These are phyloP conservation scores for Allacma fusca DNA, from an alignment of 2,888 invertebrate genomes.

Conservation along the genomic window DNA sequence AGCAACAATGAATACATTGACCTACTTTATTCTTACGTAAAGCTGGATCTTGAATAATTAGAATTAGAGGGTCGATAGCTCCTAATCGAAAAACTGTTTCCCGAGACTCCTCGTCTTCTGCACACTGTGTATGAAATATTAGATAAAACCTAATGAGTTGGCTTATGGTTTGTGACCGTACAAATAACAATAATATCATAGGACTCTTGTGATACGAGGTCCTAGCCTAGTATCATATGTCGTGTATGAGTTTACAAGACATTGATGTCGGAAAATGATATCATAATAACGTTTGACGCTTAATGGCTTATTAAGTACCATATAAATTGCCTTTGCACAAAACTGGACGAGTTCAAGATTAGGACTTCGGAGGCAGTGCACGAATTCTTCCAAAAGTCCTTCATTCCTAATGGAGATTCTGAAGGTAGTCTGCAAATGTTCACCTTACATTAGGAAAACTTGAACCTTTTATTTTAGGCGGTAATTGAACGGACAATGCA, in stretches of 20 bases:
- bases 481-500: no score
- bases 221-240: no score
- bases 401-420: constrained; percentile 86
- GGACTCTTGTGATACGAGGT: no score
- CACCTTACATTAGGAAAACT: no score
- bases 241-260: no score
- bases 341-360: constrained; percentile 82
- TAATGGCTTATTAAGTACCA: constrained; percentile 64
- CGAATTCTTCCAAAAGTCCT: constrained; percentile 87
- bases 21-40: constrained; percentile 71
- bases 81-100: constrained; percentile 85
- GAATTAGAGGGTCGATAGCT: constrained; percentile 84
- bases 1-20: no score
- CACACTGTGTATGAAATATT: no score
- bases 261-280: no score
- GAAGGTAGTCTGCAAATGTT: constrained; percentile 69
- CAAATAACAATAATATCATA: no score
- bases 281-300: not conserved
- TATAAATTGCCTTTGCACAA: constrained; percentile 89
- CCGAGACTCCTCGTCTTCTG: constrained; percentile 77
- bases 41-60: constrained; percentile 74
- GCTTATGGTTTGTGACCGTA: no score
- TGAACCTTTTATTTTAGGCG: no score
- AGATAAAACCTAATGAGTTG: no score
- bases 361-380: constrained; percentile 78